Base-by-base conservation (phyloP, 2,113 vertebrate species). In the Chaetura pelagica region DNA sequence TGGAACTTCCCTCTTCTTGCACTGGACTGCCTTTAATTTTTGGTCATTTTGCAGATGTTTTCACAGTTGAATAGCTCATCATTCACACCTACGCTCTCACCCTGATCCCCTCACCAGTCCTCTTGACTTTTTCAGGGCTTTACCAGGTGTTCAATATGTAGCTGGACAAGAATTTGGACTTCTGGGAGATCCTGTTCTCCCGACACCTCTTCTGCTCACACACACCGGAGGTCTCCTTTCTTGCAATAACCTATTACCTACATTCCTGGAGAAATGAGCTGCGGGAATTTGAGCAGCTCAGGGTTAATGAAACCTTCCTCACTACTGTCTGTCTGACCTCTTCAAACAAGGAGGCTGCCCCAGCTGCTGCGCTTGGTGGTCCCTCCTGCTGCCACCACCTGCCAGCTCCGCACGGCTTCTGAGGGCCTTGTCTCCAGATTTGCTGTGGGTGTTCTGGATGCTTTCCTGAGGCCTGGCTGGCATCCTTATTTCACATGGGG, bases 81-180 rank as follows among this genome's bases (percentile, higher is more conserved):
- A 40, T 44, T 93, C 22, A 1, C 59, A 68, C 66, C 54, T 77
- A 21, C 0, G 7, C n/a, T 68, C 38, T 68, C 23, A 4, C 66
- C 49, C 38, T 57, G 7, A 46, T 90, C 78, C 81, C 55, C 32
- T 72, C 49, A n/a, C 61, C 0, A 0, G 35, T 42, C 42, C 69
- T 34, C 26, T 52, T 78, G 58, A 27, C 61, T 74, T 30, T 73
- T 52, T 2, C 38, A 58, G 42, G 49, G 8, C 71, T 87, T 84
- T 61, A 82, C 44, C 91, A 92, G 90, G 44, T 90, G 77, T 90
- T 95, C 72, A 61, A 0, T 77, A 23, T 93, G 72, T 92, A 71
- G 87, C 68, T 93, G 79, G 59, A 78, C 59, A 92, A 90, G 83
- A 95, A 93, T 92, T 67, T 55, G 59, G 75, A 40, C 85, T 91